Base-by-base conservation (phyloP, 2,113 vertebrate species). In the Probosciger aterrimus region DNA sequence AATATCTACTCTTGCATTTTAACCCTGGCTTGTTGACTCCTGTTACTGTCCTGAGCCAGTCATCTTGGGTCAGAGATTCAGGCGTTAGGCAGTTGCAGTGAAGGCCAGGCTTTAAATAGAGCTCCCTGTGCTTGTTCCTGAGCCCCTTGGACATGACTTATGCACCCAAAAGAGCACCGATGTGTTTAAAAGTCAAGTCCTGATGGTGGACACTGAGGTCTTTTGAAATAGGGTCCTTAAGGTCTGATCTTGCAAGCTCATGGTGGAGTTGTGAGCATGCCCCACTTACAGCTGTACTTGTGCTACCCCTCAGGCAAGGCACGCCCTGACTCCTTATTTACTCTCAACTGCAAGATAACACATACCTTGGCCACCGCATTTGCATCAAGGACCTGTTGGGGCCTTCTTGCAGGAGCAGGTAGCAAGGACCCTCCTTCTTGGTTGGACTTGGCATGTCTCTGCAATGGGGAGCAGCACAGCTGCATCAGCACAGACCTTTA, bases 251-350 rank as follows among this genome's bases (percentile, higher is more conserved):
- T 65, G 25, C 14, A 74, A 33, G 57, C 4, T 63, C 6, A 3
- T 2, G 6, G 27, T 22, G 59, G 59, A 86, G 35, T 35, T 65
- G 33, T 35, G 63, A 52, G 37, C 8, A 11, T 4, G 5, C 7
- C 24, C 17, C 9, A 3, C 11, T 28, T 70, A 47, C 25, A 55
- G 55, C 46, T 85, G 18, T 33, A 10, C 30, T 30, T 0, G 0
- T 60, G 64, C 65, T 41, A 10, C 55, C 20, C 35, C 46, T 59
- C 39, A 39, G 53, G 19, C 65, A 52, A 67, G 24, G 25, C 30
- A n/a, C 13, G 22, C 23, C 7, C 67, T 68, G 27, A 47, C 50
- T 64, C 3, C 6, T 39, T 35, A 4, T 27, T 10, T 69, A 57
- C 19, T 57, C 46, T 52, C 5, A 2, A 5, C 75, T 59, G 55